Evolutionary conservation across 2,888 invertebrate species (phyloP), one percentile per base, ranked within the genome.

Genomic region (Nemurella pictetii): DNA sequence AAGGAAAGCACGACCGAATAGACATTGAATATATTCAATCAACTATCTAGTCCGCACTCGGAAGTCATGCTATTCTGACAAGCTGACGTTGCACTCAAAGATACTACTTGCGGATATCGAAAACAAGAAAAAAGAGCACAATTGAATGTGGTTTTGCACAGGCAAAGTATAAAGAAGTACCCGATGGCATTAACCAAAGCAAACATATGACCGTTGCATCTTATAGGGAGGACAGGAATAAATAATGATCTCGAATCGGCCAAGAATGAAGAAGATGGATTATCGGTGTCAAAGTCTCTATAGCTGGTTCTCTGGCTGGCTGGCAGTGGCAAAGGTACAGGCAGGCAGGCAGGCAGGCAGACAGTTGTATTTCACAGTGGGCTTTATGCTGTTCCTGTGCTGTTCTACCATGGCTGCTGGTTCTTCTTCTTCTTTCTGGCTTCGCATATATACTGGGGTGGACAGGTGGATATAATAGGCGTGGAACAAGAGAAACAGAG

Each of bases 231-330:
- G 78, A 72, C 72, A 78, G 35, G 25, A 26, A 30, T 25, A 81
- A 80, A 36, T 29, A 81, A 55, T 35, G 84, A 81, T 55, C 29
- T 73, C 32, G 32, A 32, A 73, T 35, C 85, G 82, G 77, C 27
- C 75, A 36, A 80, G 84, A 84, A 26, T 85, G 85, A 85, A 36
- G 85, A 85, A 85, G 85, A 85, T 85, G 85, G 85, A 85, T 85
- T 78, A 84, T 83, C 30, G 85, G 12, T 80, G 80, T 84, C 85
- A 83, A 83, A 73, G 82, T 29, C 32, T 81, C 27, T 78, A 3
- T 12, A 55, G 55, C 55, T 55, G 55, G 55, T 55, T 55, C 78
- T 78, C 78, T 78, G 55, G 15, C 55, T 55, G 75, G 26, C 26
- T 75, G 75, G 75, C 26, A 25, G 27, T 74, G 5, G 12, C 28